Base-by-base conservation (phyloP, 2,797 vertebrate species). In the Coccyzus lansbergi region DNA sequence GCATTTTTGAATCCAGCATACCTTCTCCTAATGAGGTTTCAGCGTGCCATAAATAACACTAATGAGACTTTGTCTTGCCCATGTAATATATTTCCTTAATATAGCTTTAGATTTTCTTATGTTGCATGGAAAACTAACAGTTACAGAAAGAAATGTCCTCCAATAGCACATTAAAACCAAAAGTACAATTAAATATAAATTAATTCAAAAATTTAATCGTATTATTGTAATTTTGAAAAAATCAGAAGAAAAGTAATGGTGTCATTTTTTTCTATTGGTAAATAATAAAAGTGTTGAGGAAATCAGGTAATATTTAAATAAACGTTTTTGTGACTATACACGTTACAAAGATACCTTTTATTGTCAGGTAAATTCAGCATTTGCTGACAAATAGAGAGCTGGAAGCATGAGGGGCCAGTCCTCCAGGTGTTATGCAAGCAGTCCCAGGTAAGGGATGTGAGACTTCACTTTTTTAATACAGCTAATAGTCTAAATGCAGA, bases 1-100 rank as follows among this genome's bases (percentile, higher is more conserved):
- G 98, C 98, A 98, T 98, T 98, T 99, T 98, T 98, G 97, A 98
- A 98, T 97, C 97, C 98, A 98, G 98, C 97, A 98, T 98, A 99
- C 98, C 98, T 97, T 95, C 96, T 96, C 94, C 97, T 99, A 99
- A 99, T 99, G 98, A 99, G 98, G 98, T 98, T 98, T 98, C 98
- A 98, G 98, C 98, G 97, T 97, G 95, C 98, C 98, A 99, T 99
- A 99, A 99, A 99, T 99, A 99, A 99, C 98, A 96, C 97, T 98
- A 98, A 99, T 98, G 98, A 98, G 98, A 97, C 97, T 98, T 97
- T 97, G 97, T 97, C 98, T 98, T 97, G 95, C 96, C 96, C 91
- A 91, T 96, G 97, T 98, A 98, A 98, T 98, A 97, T 97, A 98
- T 98, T 98, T 97, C 96, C 95, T 98, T 97, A 98, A 98, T 98